Conservation (phyloP, 2,797 vertebrate species). For the Carapus acus region DNA sequence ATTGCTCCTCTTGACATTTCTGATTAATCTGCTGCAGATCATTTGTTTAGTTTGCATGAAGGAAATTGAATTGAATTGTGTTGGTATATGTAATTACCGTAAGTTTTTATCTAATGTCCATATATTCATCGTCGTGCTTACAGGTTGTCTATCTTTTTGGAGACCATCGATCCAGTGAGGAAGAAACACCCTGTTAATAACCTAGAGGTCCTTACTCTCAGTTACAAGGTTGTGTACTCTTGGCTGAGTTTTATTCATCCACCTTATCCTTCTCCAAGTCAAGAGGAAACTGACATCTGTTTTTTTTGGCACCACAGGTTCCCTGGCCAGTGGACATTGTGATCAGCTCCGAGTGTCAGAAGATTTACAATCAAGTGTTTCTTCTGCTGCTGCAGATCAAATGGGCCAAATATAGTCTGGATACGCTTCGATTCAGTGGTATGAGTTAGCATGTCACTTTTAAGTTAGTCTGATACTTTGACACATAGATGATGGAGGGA, state of each 20-base stretch:
- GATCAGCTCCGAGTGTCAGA: constrained; percentile 97
- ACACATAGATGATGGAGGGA: too few species aligned
- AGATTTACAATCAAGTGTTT: constrained; percentile 99
- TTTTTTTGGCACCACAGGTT: constrained; percentile 70
- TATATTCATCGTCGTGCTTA: background rate
- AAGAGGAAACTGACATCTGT: too few species aligned
- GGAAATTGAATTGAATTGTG: too few species aligned
- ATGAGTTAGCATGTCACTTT: constrained; percentile 34
- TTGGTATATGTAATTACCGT: too few species aligned
- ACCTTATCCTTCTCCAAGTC: too few species aligned
- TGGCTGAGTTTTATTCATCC: too few species aligned
- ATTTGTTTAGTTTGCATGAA: too few species aligned
- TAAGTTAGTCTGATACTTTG: too few species aligned
- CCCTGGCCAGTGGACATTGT: constrained; percentile 99
- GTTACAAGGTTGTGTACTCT: constrained; percentile 98
- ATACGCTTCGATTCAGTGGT: constrained; percentile 93
- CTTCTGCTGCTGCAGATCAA: constrained; percentile 96
- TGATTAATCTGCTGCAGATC: too few species aligned
- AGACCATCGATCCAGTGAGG: constrained; percentile 82
- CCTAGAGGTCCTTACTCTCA: constrained; percentile 89
- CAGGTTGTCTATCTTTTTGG: constrained; percentile 89
- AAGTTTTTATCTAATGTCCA: too few species aligned
- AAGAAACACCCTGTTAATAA: constrained; percentile 95
- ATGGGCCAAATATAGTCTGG: constrained; percentile 97
- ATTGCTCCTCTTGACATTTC: too few species aligned